A percentile compares a stretch with the other conserved stretches of the same genome.
Conservation (phyloP, 1,140 invertebrate genomes). For the Maconellicoccus hirsutus region DNA sequence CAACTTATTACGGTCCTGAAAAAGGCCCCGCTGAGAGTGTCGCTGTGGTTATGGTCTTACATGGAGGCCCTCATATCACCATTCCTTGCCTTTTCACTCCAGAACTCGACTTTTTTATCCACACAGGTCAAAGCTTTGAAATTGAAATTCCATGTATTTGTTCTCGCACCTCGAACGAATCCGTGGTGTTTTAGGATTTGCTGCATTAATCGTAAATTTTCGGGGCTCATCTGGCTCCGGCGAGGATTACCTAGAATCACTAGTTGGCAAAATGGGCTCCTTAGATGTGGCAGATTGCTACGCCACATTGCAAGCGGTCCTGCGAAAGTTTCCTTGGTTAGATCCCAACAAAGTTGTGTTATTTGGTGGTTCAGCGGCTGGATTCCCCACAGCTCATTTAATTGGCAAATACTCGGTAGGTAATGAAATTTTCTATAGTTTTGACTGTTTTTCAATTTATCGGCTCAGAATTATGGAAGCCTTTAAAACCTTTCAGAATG, state of each 20-base stretch:
- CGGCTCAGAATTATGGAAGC: no score
- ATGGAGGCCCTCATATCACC: background rate
- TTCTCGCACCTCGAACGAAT: no score
- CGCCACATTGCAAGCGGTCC: conserved; percentile 43
- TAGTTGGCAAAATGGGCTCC: conserved; percentile 61
- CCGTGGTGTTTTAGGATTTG: conserved; percentile 49
- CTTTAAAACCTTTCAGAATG: conserved; percentile 38
- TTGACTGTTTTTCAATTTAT: no score
- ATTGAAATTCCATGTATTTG: no score
- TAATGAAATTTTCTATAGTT: no score
- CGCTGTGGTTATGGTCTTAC: background rate
- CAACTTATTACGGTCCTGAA: background rate
- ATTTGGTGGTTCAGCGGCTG: conserved; percentile 79
- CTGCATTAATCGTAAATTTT: conserved; percentile 68
- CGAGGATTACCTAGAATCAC: conserved; percentile 53
- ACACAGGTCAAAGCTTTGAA: background rate
- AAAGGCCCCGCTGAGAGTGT: background rate
- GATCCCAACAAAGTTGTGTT: conserved; percentile 44
- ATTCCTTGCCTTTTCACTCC: background rate
- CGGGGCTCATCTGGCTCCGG: conserved; percentile 75
- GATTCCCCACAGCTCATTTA: conserved; percentile 75
- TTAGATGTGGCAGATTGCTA: conserved; percentile 73
- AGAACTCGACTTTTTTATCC: background rate
- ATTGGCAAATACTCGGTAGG: conserved; percentile 69
- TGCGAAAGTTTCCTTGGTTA: conserved; percentile 42